Conservation (phyloP, 2,888 invertebrate species). For the Adineta ricciae region DNA sequence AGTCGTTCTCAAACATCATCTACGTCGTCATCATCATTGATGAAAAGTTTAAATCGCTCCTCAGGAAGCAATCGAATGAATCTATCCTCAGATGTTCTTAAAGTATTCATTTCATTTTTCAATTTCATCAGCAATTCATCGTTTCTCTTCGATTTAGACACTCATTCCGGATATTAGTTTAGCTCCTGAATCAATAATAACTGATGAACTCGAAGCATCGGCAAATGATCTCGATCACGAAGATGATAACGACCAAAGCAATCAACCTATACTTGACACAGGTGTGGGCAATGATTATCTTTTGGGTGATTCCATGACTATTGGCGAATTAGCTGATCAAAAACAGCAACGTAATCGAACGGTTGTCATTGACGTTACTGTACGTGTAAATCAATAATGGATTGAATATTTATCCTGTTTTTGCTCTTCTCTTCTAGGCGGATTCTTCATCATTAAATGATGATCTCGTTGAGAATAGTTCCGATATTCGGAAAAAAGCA, state of each 20-base stretch:
- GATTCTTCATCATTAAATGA: conserved; percentile 17
- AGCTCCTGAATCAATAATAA: not conserved
- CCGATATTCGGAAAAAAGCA: not conserved
- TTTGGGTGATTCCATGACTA: not conserved
- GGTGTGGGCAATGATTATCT: not conserved
- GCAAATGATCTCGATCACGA: not conserved
- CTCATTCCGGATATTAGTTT: not conserved
- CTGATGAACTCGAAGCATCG: conserved; percentile 2
- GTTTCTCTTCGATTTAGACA: not conserved
- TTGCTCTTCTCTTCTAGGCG: not conserved
- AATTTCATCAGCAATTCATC: not conserved
- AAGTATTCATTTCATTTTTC: not conserved
- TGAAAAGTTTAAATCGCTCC: not conserved
- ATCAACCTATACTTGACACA: not conserved
- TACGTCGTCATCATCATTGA: not conserved
- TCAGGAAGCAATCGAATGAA: not conserved
- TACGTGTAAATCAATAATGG: not conserved
- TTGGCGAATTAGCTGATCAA: not conserved
- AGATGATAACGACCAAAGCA: not conserved
- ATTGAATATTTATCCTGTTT: not conserved
- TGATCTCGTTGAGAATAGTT: not conserved
- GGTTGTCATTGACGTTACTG: not conserved
- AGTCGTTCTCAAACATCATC: not conserved
- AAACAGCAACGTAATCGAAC: conserved; percentile 10
- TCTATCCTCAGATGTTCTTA: not conserved